Evolutionary conservation across 2,113 vertebrate species (phyloP).

Genomic region (Uria lomvia): DNA sequence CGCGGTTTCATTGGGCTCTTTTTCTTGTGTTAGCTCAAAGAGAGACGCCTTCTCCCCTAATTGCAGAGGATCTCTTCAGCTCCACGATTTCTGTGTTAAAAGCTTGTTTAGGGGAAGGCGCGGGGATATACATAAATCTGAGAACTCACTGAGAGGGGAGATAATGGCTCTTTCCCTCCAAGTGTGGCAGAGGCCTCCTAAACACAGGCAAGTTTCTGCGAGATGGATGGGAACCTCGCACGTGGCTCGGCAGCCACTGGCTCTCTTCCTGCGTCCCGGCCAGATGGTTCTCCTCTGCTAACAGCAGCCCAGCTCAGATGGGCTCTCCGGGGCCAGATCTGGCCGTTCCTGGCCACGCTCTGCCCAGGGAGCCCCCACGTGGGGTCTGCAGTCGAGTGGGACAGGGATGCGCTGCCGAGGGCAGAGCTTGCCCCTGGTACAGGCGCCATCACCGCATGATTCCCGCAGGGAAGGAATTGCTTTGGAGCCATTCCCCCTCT

Average conservation of each 20-base stretch:
- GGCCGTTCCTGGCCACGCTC: accelerated
- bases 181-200: slow-evolving; percentile 24
- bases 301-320: neutral
- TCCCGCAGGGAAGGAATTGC: neutral
- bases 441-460: neutral
- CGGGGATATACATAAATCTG: neutral
- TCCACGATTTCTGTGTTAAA: slow-evolving; percentile 2
- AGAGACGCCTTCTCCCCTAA: slow-evolving; percentile 23
- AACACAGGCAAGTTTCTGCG: neutral
- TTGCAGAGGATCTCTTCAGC: slow-evolving; percentile 34
- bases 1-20: neutral
- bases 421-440: neutral
- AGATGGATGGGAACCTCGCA: neutral
- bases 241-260: neutral
- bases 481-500: neutral
- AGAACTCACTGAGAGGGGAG: slow-evolving; percentile 4
- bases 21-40: slow-evolving; percentile 35
- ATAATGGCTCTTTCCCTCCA: slow-evolving; percentile 24
- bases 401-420: accelerated
- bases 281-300: neutral
- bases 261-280: neutral
- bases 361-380: neutral
- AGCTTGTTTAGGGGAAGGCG: neutral
- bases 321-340: neutral
- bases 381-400: neutral